Base-by-base conservation (phyloP, 2,797 vertebrate genomes). In the Columba guinea region DNA sequence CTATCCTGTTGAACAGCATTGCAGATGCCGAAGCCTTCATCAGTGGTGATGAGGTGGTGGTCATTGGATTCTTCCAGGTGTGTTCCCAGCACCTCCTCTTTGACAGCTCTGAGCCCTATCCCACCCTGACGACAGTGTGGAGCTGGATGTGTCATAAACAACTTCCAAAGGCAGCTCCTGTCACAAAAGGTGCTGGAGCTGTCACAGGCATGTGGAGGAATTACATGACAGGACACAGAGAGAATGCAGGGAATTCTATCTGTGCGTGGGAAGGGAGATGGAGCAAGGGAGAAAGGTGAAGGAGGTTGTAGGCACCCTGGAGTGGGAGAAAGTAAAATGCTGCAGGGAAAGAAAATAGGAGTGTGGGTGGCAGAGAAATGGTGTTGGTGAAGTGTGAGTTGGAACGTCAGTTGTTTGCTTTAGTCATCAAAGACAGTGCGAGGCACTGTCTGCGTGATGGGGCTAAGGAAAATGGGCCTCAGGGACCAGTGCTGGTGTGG, bases 21-120 rank as follows among this genome's bases (percentile, higher is more conserved):
- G 13, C 48, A 4, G 87, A 96, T 3, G 86, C 96, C 0, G 35
- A 77, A 93, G 87, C 97, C 69, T 98, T 98, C 46, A 30, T 98
- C 32, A 60, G 60, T 2, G 26, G 92, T 44, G 95, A 87, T 0
- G 98, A 98, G n/a, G 95, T 98, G 87, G 97, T 55, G 0, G 90
- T 98, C 26, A 9, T 98, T 87, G 98, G 98, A 71, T 98, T 98
- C 94, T 98, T 98, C 71, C 96, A 98, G 98, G 98, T 98, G 62
- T 70, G 97, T 97, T 81, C 44, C 35, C 26, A 82, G 60, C 26
- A 23, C 32, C 6, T 93, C 27, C 11, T 17, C 28, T 74, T 56
- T 5, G 3, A 32, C 71, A 65, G 8, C 6, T n/a, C 8, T 70
- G 65, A 69, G 56, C 52, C 27, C 23, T 51, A 1, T 67, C 44